Conservation (phyloP, 2,888 invertebrate genomes). For the Malthinus seriepunctatus region DNA sequence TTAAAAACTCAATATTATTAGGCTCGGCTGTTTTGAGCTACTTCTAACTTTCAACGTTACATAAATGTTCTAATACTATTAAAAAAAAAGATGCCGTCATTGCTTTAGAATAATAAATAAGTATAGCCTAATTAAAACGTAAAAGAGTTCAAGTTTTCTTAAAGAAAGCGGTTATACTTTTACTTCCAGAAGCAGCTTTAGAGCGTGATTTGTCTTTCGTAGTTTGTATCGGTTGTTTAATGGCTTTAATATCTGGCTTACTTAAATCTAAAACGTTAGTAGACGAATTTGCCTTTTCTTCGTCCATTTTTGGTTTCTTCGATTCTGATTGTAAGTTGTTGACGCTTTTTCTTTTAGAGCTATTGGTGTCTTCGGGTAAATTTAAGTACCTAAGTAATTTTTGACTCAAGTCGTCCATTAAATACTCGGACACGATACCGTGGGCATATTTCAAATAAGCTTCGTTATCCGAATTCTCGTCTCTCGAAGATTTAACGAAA, state of each 20-base stretch:
- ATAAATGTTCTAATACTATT: no score
- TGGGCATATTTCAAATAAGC: slow-evolving; percentile 73
- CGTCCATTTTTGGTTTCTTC: slow-evolving; percentile 55
- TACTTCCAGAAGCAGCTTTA: slow-evolving; percentile 79
- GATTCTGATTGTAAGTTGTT: slow-evolving; percentile 43
- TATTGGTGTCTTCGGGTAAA: slow-evolving; percentile 63
- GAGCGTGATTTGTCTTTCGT: slow-evolving; percentile 76
- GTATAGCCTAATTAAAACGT: slow-evolving; percentile 8
- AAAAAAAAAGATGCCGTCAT: neutral
- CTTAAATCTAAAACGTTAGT: slow-evolving; percentile 51
- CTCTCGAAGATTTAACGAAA: slow-evolving; percentile 63
- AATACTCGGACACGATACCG: slow-evolving; percentile 79
- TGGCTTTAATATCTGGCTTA: slow-evolving; percentile 51
- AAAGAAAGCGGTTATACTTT: slow-evolving; percentile 80
- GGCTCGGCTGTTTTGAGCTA: no score
- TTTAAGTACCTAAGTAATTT: slow-evolving; percentile 68
- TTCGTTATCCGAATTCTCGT: slow-evolving; percentile 60
- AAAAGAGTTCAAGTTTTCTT: slow-evolving; percentile 58
- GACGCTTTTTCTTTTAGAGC: slow-evolving; percentile 59
- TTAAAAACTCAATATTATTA: no score
- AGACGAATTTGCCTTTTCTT: slow-evolving; percentile 51
- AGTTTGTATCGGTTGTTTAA: slow-evolving; percentile 59
- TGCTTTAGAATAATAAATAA: slow-evolving; percentile 2
- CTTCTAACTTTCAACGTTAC: no score
- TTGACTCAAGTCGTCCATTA: slow-evolving; percentile 68